phyloP scores from a whole-genome alignment of 2,113 vertebrate genomes.

The Xiphorhynchus elegans region DNA sequence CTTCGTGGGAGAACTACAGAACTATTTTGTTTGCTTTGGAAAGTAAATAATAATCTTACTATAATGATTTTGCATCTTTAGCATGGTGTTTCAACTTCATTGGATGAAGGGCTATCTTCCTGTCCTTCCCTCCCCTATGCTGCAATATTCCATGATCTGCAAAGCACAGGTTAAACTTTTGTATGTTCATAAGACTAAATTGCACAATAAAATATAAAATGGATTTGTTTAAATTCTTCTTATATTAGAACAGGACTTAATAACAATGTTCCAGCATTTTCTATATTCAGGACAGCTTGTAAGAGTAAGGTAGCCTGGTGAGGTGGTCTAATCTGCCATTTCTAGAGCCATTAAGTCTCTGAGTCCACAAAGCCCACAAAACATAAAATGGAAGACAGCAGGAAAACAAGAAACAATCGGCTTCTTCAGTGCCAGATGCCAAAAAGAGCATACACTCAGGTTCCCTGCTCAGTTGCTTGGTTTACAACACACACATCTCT shows the following conservation, averaged over 20 bases:
- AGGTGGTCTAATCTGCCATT: background rate
- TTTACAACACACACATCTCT: background rate
- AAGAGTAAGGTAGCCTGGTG: background rate
- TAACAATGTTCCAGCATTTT: background rate
- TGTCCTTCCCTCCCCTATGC: background rate
- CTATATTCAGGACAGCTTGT: background rate
- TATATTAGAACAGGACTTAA: background rate
- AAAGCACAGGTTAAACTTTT: background rate
- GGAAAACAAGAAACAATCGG: background rate
- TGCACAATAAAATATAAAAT: background rate
- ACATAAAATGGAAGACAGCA: background rate
- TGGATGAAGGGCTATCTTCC: background rate
- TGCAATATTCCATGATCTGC: background rate
- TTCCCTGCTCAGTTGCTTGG: accelerated
- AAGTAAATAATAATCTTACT: background rate
- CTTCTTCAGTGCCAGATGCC: background rate
- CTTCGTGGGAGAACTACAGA: background rate
- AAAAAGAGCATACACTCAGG: background rate
- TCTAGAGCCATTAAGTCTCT: background rate
- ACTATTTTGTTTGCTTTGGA: background rate
- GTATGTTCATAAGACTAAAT: background rate
- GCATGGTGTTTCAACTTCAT: background rate
- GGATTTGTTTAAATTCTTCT: background rate
- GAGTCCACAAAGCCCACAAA: background rate
- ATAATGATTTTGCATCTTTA: background rate